Conservation (phyloP, 2,113 vertebrate genomes). For the Protobothrops flavoviridis region DNA sequence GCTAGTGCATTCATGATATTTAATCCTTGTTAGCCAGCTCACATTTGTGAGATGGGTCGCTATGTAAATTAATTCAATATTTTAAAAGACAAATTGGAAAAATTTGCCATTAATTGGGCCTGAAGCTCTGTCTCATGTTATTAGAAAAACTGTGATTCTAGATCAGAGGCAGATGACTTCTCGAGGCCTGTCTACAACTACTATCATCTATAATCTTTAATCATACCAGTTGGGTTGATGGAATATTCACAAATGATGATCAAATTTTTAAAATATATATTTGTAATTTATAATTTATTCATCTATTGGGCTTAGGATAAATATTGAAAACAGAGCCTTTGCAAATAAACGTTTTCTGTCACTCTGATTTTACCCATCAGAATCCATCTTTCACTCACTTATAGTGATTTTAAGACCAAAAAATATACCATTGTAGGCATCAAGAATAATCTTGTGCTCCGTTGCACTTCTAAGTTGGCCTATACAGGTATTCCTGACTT, state of each 20-base stretch:
- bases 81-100: not conserved
- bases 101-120: not conserved
- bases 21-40: not conserved
- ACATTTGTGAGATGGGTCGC: not conserved
- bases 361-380: not conserved
- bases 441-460: not conserved
- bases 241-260: not conserved
- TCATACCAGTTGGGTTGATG: not conserved
- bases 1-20: not conserved
- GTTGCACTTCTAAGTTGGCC: not conserved
- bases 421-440: not conserved
- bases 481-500: not conserved
- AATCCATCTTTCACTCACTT: not conserved
- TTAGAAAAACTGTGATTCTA: not conserved
- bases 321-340: not conserved
- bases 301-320: not conserved
- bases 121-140: not conserved
- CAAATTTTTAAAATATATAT: not conserved
- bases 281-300: not conserved
- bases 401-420: not conserved
- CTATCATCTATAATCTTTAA: not conserved
- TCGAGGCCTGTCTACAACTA: not conserved
- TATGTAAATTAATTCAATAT: not conserved
- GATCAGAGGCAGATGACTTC: not conserved
- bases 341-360: not conserved